Evolutionary conservation across 2,797 vertebrate genomes (phyloP).

Genomic region (Pipistrellus nathusii): DNA sequence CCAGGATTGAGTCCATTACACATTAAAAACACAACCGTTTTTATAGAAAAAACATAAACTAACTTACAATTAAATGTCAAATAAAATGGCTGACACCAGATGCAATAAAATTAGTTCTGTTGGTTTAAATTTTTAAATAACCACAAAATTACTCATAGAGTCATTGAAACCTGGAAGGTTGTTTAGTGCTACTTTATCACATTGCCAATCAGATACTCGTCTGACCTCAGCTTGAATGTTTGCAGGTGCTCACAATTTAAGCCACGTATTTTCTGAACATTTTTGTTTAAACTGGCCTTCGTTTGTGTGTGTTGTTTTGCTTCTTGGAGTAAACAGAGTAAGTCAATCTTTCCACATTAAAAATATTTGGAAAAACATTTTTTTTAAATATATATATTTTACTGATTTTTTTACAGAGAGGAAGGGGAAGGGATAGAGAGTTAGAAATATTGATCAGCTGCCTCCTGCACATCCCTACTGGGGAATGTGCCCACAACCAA

Average conservation of each 20-base stretch:
- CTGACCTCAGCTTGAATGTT: constrained; percentile 41
- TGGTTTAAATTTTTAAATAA: constrained; percentile 62
- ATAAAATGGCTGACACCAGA: background rate
- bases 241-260: constrained; percentile 18
- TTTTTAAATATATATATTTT: too few relatives aligned
- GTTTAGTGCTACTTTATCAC: background rate
- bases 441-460: too few relatives aligned
- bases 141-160: constrained; percentile 36
- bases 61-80: constrained; percentile 51
- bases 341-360: background rate
- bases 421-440: too few relatives aligned
- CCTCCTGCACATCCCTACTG: too few relatives aligned
- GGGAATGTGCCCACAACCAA: too few relatives aligned
- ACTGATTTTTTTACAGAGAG: too few relatives aligned
- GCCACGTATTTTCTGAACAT: background rate
- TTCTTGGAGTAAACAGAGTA: constrained; percentile 34
- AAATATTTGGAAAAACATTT: constrained; percentile 36
- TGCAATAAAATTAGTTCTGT: constrained; percentile 24
- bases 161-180: constrained; percentile 34
- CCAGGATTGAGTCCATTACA: background rate
- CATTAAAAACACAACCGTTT: constrained; percentile 14
- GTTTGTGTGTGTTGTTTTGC: constrained; percentile 29
- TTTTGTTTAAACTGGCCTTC: constrained; percentile 25
- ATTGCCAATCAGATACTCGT: background rate
- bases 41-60: background rate